Evolutionary conservation across 2,797 vertebrate genomes (phyloP).

Genomic region (Cynodonichthys magdalenae): DNA sequence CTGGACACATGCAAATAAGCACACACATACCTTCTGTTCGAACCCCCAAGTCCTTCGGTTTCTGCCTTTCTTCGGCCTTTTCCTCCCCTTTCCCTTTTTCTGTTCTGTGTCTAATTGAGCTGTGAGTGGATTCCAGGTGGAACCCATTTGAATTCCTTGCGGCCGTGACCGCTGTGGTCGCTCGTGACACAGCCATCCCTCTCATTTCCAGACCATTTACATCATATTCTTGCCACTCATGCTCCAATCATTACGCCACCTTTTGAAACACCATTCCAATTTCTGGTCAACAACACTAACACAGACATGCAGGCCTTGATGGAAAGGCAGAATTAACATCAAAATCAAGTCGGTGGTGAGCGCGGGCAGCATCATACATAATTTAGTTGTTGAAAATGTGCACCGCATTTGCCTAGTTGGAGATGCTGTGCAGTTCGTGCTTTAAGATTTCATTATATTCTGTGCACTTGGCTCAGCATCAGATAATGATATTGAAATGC

Average conservation of each 20-base stretch:
- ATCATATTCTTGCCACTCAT: conserved; percentile 49
- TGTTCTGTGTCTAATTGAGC: conserved; percentile 58
- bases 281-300: conserved; percentile 53
- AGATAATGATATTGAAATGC: conserved; percentile 78
- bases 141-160: conserved; percentile 73
- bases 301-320: conserved; percentile 35
- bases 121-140: conserved; percentile 71
- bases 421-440: conserved; percentile 48
- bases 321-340: conserved; percentile 57
- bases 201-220: conserved; percentile 73
- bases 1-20: conserved; percentile 23
- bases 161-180: conserved; percentile 61
- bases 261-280: conserved; percentile 41
- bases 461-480: conserved; percentile 64
- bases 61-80: not conserved
- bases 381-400: conserved; percentile 44
- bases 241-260: conserved; percentile 52
- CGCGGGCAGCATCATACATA: conserved; percentile 31
- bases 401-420: conserved; percentile 42
- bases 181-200: conserved; percentile 53
- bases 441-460: conserved; percentile 73
- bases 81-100: not conserved
- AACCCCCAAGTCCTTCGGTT: conserved; percentile 10
- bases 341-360: conserved; percentile 53
- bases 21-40: conserved; percentile 29